Percentiles rank a stretch among this genome's conserved stretches.
phyloP scores from a whole-genome alignment of 2,113 vertebrate species.

The Hassar affinis region DNA sequence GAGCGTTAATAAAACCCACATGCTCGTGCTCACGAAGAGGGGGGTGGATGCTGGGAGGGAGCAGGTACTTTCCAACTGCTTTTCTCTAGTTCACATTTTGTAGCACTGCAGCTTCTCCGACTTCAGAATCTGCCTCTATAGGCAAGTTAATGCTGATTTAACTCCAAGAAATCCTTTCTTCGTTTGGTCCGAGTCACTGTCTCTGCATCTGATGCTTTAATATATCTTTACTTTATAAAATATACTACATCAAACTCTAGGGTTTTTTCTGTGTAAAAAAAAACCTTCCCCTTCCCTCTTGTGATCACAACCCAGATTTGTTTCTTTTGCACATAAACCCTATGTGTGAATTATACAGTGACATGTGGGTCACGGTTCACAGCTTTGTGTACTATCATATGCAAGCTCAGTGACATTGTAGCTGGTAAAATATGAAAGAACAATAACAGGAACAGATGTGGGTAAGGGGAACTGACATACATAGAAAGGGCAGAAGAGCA shows the following conservation, averaged over 20 bases:
- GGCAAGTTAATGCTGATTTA: neutral
- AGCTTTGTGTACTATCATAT: neutral
- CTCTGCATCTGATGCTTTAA: neutral
- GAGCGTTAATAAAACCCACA: slow-evolving; percentile 61
- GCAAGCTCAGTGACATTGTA: neutral
- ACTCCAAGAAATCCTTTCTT: neutral
- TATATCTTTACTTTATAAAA: neutral
- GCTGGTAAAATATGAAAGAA: neutral
- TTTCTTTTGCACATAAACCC: neutral
- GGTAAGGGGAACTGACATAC: neutral
- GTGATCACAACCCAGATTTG: slow-evolving; percentile 5
- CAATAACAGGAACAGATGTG: neutral
- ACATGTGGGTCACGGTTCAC: neutral
- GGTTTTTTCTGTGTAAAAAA: too few species aligned
- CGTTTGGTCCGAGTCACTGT: neutral
- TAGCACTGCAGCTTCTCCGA: neutral
- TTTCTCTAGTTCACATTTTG: slow-evolving; percentile 31
- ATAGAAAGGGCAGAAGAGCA: neutral
- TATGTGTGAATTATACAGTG: neutral
- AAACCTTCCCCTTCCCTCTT: neutral
- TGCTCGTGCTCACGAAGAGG: slow-evolving; percentile 48
- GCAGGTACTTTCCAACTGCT: slow-evolving; percentile 55
- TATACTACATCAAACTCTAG: neutral
- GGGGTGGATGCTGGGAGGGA: slow-evolving; percentile 43
- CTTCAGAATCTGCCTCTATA: neutral